These are phyloP conservation scores for Chironomus tepperi DNA, from an alignment of 1,140 invertebrate species.

Conservation along the genomic window DNA sequence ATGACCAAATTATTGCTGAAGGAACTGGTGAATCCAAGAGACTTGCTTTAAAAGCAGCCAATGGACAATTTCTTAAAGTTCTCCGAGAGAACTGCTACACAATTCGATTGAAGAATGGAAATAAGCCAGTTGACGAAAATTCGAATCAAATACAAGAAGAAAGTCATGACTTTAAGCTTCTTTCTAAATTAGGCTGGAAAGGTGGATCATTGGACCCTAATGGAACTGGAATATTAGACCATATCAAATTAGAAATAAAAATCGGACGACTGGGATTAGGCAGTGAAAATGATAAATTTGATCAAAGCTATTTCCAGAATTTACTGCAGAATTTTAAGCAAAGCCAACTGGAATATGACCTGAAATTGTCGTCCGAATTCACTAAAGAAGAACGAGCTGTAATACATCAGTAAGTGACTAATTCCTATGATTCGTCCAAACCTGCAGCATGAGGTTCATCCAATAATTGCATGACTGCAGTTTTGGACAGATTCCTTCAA, in stretches of 20 bases:
- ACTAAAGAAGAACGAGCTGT: conserved; percentile 57
- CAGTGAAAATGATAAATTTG: too few species aligned
- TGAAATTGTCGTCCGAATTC: conserved; percentile 61
- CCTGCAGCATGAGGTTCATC: too few species aligned
- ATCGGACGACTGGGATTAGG: too few species aligned
- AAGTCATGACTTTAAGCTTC: conserved; percentile 58
- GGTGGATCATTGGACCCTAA: conserved; percentile 65
- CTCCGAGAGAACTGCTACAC: conserved; percentile 45
- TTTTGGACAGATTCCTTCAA: too few species aligned
- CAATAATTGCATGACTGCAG: too few species aligned
- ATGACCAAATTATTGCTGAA: conserved; percentile 35
- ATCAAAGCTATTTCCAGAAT: too few species aligned
- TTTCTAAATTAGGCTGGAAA: conserved; percentile 73
- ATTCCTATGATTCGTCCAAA: too few species aligned
- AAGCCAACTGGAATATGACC: conserved; percentile 45
- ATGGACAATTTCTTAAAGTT: conserved; percentile 36
- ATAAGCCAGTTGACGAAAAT: conserved; percentile 33
- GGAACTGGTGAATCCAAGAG: conserved; percentile 37
- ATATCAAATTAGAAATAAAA: too few species aligned
- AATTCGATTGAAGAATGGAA: conserved; percentile 32
- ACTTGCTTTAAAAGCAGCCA: conserved; percentile 41
- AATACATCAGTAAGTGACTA: conserved; percentile 54
- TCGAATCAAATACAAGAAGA: conserved; percentile 38
- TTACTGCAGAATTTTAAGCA: conserved; percentile 42
- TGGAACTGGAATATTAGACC: conserved; percentile 51